A percentile compares a stretch with the other conserved stretches of the same genome.
These are phyloP conservation scores for Cynocephalus volans DNA, from an alignment of 2,113 vertebrate species.

Conservation along the genomic window DNA sequence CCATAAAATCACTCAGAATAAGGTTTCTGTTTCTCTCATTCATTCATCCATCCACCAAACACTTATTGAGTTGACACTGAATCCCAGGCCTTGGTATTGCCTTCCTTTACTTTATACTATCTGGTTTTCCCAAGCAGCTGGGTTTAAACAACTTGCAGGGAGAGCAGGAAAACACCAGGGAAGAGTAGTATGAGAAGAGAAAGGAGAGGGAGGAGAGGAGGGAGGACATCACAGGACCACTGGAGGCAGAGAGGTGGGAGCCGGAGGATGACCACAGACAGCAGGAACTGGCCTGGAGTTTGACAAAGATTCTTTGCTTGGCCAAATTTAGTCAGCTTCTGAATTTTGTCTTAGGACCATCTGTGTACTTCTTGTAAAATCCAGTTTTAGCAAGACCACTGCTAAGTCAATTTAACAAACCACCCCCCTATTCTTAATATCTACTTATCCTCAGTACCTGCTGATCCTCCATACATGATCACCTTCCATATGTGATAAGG, in stretches of 20 bases:
- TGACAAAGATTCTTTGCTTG: background rate
- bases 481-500: too few relatives aligned
- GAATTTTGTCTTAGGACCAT: background rate
- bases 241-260: background rate
- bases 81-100: background rate
- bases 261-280: background rate
- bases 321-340: background rate
- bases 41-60: background rate
- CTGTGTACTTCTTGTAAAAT: background rate
- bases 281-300: background rate
- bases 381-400: background rate
- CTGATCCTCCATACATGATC: too few relatives aligned
- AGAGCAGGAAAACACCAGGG: background rate
- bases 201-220: accelerated
- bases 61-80: background rate
- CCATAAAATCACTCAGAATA: background rate
- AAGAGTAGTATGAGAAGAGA: background rate
- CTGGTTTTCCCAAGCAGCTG: background rate
- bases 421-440: background rate
- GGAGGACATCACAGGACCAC: background rate
- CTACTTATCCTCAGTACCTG: too few relatives aligned
- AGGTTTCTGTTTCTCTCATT: background rate
- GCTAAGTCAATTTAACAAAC: background rate
- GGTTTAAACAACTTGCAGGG: background rate
- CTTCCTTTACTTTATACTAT: background rate